These are phyloP conservation scores for Rachycentron canadum DNA, from an alignment of 2,797 vertebrate species.

Conservation along the genomic window DNA sequence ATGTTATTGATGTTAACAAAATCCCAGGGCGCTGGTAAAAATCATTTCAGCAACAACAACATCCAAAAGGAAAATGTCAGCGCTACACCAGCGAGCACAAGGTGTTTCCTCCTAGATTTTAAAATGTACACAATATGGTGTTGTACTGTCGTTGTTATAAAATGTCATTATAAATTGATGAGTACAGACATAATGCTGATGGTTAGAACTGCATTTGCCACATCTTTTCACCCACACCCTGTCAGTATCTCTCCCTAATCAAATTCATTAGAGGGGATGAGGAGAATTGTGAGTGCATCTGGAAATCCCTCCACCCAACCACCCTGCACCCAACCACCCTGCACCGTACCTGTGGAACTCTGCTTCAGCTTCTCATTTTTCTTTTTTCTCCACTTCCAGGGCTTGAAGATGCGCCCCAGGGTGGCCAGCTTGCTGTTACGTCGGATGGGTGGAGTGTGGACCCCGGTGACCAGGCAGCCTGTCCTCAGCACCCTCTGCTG, in stretches of 20 bases:
- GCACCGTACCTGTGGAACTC: conserved; percentile 83
- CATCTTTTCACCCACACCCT: conserved; percentile 15
- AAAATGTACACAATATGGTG: not conserved
- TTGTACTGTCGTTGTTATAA: no score
- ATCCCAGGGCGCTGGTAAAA: not conserved
- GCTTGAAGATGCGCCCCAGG: conserved; percentile 96
- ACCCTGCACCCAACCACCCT: not conserved
- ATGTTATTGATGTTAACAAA: not conserved
- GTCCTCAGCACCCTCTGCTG: conserved; percentile 90
- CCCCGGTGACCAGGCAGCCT: conserved; percentile 92
- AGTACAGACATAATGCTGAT: not conserved
- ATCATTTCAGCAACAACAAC: not conserved
- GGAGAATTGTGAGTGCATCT: conserved; percentile 5
- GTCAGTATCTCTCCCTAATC: conserved; percentile 24
- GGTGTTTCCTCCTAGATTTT: not conserved
- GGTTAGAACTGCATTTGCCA: conserved; percentile 1
- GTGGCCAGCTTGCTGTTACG: conserved; percentile 97
- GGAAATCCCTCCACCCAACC: not conserved
- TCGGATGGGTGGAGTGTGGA: conserved; percentile 94
- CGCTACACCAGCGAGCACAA: not conserved
- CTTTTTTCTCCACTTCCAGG: conserved; percentile 99
- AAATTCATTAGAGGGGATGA: conserved; percentile 15
- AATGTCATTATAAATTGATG: conserved; percentile 15
- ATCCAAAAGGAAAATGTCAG: not conserved
- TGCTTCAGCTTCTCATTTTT: conserved; percentile 96